Evolutionary conservation across 1,140 invertebrate genomes (phyloP), one percentile per base, ranked within the genome.

Genomic region (Cylas formicarius): DNA sequence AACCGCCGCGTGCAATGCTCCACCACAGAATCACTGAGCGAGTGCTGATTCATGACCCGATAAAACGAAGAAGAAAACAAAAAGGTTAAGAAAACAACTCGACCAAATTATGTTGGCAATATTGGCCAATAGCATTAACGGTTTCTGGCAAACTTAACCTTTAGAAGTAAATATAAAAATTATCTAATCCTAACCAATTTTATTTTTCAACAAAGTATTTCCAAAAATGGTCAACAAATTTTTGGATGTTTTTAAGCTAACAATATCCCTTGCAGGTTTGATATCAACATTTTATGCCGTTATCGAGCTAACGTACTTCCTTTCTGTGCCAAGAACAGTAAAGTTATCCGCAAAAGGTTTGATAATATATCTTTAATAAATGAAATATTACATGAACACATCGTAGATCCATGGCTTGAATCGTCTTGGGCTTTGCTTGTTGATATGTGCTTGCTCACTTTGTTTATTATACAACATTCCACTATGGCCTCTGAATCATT

Each of bases 381-480:
- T 18, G 19, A 43, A 38, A 38, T 41, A 14, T 29, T 8, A 38
- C 32, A 19, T 19, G 3, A 44, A 26, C 19, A 44, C 27, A 17
- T 47, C 33, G 2, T 22, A 64, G 62, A 53, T 49, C 21, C 32
- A 31, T 55, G 49, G 51, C 8, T 46, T 13, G 39, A 44, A 18
- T 35, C 31, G 44, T 58, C 55, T 1, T 52, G 53, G 51, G 44
- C 48, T 14, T 42, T 62, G 7, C 49, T 63, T 13, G 33, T 44
- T 3, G 55, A 65, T 45, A 60, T 60, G 52, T 24, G 40, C 10
- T 38, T 65, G 17, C 34, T 65, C 17, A 44, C 48, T 22, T n/a
- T 56, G 13, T 65, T 65, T 51, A 48, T 60, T 28, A 17, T 62
- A 4, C 57, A 57, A 47, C 63, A 65, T 53, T 61, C 60, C 1